Base-by-base conservation (phyloP, 2,797 vertebrate genomes). In the Microhierax caerulescens region DNA sequence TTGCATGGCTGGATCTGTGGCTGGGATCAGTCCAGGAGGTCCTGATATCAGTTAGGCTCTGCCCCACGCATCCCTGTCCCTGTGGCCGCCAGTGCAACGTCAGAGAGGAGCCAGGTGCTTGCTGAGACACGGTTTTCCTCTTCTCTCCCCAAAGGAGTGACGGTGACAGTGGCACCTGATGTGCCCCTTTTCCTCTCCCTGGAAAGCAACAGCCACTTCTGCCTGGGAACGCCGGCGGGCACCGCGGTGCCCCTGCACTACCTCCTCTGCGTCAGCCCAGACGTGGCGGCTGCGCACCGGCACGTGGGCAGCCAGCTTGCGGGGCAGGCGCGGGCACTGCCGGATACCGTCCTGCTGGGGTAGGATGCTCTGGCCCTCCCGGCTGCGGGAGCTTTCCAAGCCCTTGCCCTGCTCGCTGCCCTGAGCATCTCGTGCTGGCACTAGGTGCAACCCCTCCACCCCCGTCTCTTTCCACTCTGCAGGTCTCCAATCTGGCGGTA, bases 401-500 rank as follows among this genome's bases (percentile, higher is more conserved):
- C 11, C 60, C 53, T 36, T 2, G 5, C 32, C 18, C 34, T 2
- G 0, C 14, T 19, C 4, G 0, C 28, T 11, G 65, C 59, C n/a
- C 15, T 0, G 6, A 50, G 57, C 20, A 7, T 3, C 75, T 28
- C 2, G 1, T 17, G 41, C 28, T 1, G 2, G 27, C 47, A 10
- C 13, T 1, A 45, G 41, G 59, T 13, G 5, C 3, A 6, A 50
- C 17, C 4, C 7, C 23, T 47, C 11, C 1, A 13, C 7, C 23
- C 50, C 11, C 1, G 18, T 45, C 30, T 61, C 56, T 51, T 11
- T 8, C 25, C 53, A 22, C 22, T 41, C 21, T 3, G 8, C 82
- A 99, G 99, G 98, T 96, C 98, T 94, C 99, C 99, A 0, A 91
- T 99, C 92, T 99, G 99, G 99, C 98, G 96, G 88, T 98, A 99